phyloP scores from a whole-genome alignment of 1,140 invertebrate genomes.

The Hyposmocoma kahamanoa region DNA sequence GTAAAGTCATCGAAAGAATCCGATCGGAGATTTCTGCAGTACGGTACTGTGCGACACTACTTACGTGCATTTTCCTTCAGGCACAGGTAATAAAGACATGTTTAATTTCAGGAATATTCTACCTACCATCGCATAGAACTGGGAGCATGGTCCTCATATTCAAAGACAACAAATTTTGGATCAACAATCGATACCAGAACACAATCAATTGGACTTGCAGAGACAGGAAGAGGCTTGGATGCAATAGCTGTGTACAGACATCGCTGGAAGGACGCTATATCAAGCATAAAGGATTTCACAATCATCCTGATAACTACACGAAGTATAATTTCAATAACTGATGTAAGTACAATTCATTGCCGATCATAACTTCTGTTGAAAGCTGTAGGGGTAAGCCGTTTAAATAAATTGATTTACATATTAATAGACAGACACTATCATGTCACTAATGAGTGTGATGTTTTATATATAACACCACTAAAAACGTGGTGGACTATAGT shows the following conservation, averaged over 20 bases:
- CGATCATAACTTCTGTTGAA: constrained; percentile 33
- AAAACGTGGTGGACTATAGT: no score
- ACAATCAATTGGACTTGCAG: constrained; percentile 69
- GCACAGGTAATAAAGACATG: constrained; percentile 4
- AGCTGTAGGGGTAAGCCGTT: constrained; percentile 7
- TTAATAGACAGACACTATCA: no score
- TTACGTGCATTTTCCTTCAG: neutral
- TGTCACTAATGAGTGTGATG: no score
- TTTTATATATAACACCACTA: no score
- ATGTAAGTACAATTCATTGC: constrained; percentile 26
- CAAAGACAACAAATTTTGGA: constrained; percentile 69
- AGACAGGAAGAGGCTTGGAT: constrained; percentile 54
- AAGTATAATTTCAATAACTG: constrained; percentile 67
- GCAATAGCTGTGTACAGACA: constrained; percentile 61
- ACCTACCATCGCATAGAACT: constrained; percentile 55
- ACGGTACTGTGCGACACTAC: no score
- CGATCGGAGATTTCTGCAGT: no score
- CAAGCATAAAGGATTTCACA: constrained; percentile 61
- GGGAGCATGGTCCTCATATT: constrained; percentile 66
- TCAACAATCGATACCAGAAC: constrained; percentile 65
- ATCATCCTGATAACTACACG: constrained; percentile 61
- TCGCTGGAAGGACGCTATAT: constrained; percentile 57
- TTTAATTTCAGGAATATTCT: constrained; percentile 57
- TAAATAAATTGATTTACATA: neutral
- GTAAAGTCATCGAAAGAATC: no score